Evolutionary conservation across 2,888 invertebrate species (phyloP).

Genomic region (Pterostichus madidus): DNA sequence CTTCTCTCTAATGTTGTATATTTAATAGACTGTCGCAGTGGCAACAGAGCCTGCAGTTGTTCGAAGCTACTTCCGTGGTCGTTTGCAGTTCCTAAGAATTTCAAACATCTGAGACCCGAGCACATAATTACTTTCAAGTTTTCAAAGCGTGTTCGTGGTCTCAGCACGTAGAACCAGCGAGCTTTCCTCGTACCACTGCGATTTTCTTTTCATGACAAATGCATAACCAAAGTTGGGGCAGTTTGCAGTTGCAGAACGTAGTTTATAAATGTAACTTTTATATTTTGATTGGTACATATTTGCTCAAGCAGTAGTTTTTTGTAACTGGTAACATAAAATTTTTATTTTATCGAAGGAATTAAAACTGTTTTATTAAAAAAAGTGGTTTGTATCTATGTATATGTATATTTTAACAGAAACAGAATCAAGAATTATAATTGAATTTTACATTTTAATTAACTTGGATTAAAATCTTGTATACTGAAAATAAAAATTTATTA

Average conservation of each 20-base stretch:
- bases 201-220: too few species aligned
- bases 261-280: too few species aligned
- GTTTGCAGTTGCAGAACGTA: too few species aligned
- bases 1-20: background rate
- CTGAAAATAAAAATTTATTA: background rate
- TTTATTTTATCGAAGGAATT: too few species aligned
- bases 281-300: too few species aligned
- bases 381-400: background rate
- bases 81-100: slow-evolving; percentile 39
- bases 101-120: slow-evolving; percentile 52
- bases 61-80: slow-evolving; percentile 1
- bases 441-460: slow-evolving; percentile 1
- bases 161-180: background rate
- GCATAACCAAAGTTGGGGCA: too few species aligned
- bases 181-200: too few species aligned
- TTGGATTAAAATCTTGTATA: background rate
- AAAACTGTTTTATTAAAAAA: too few species aligned
- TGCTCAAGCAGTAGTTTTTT: too few species aligned
- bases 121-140: slow-evolving; percentile 46
- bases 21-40: background rate
- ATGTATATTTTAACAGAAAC: background rate
- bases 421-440: slow-evolving; percentile 3
- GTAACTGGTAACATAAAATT: too few species aligned
- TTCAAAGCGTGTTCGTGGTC: slow-evolving; percentile 7
- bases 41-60: slow-evolving; percentile 24